Evolutionary conservation across 37 sponge, comb jelly and placozoan species (phyloP), one percentile per base, ranked within the genome.

Genomic region (Eunapius fragilis): DNA sequence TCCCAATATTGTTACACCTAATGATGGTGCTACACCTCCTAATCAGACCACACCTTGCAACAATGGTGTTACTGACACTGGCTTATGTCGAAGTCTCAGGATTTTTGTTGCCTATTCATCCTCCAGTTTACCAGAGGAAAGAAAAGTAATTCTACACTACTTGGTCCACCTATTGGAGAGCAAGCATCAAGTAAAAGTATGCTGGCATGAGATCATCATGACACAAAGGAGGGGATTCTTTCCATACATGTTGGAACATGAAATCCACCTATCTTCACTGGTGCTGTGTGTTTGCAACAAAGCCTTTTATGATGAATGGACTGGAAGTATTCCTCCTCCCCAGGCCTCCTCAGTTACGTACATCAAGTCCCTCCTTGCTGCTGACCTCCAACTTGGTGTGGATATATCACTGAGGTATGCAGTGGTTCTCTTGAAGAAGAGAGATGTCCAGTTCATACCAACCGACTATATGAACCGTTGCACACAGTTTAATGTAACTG

Each of bases 231-330:
- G n/a, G 58, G 58, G 58, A 2, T 17, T 58, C 17, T 19, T 19
- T 17, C 58, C 58, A 1, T 58, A 58, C 22, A 58, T 19, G 22
- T 12, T 58, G 17, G 58, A 58, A 11, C 7, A 6, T 6, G 6
- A 58, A 17, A 58, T 58, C 58, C 1, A 17, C 14, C 58, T 19
- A 11, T 58, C 58, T 11, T 58, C 58, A n/a, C 49, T 67, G 14
- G 85, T 85, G 38, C 70, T 85, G 67, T 85, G 85, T 67, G 69
- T 85, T 33, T 85, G 85, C 70, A 85, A 85, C 69, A 76, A 85
- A 33, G 77, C 76, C 50, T 85, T 85, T 77, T 25, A 76, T 17
- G 31, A 32, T 3, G 85, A 85, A 28, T 85, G 85, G 85, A 58
- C 7, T 58, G 58, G 19, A 58, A 17, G 14, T 10, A 58, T 58